These are phyloP conservation scores for Delphinapterus leucas DNA, from an alignment of 2,113 vertebrate species.

Conservation along the genomic window DNA sequence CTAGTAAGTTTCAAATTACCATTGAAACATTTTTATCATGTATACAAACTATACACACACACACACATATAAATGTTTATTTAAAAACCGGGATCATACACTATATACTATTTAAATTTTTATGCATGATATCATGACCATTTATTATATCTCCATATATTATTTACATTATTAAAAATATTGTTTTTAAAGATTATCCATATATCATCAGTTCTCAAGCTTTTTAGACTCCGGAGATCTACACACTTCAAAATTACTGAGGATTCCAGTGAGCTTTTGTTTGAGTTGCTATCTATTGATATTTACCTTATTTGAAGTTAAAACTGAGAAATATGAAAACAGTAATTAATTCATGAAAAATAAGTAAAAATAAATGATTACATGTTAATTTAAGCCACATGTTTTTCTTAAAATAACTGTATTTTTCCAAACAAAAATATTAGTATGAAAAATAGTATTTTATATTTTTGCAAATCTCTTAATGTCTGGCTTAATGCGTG, in stretches of 20 bases:
- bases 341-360: neutral
- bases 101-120: neutral
- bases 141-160: neutral
- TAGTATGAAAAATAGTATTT: neutral
- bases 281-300: neutral
- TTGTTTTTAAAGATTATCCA: neutral
- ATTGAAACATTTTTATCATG: neutral
- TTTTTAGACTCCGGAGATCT: neutral
- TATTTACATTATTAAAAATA: neutral
- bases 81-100: neutral
- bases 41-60: neutral
- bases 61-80: neutral
- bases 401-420: neutral
- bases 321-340: neutral
- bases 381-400: neutral
- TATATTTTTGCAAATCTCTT: neutral
- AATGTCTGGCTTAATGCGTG: neutral
- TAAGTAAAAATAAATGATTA: neutral
- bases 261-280: neutral
- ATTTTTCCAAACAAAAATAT: neutral
- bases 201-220: neutral
- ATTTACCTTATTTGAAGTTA: neutral
- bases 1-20: neutral
- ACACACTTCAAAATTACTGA: neutral
- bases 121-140: neutral